These are phyloP conservation scores for Drosophila diplacantha DNA, from an alignment of 2,888 invertebrate species.

Conservation along the genomic window DNA sequence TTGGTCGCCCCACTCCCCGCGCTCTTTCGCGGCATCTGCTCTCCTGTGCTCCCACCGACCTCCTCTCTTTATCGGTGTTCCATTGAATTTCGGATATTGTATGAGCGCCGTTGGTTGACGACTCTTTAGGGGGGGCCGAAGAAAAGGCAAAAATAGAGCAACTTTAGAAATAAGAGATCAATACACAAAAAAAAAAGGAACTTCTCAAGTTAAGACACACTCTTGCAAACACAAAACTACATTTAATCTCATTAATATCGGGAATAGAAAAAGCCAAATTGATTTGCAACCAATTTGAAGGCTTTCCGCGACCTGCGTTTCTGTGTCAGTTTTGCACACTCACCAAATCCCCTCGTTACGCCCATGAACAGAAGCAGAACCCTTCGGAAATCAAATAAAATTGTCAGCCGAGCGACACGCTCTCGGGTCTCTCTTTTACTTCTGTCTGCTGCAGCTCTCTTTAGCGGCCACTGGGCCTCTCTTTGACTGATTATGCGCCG, in stretches of 20 bases:
- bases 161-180: no score
- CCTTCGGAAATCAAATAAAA: constrained; percentile 55
- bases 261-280: not conserved
- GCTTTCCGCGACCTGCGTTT: constrained; percentile 1
- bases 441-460: constrained; percentile 14
- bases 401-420: constrained; percentile 22
- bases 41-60: not conserved
- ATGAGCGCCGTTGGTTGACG: not conserved
- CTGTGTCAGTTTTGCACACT: not conserved
- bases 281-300: constrained; percentile 1
- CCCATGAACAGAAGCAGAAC: constrained; percentile 22
- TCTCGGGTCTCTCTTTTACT: constrained; percentile 18
- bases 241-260: no score
- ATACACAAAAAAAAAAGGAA: no score
- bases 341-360: constrained; percentile 2
- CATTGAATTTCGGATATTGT: constrained; percentile 7
- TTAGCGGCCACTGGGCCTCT: constrained; percentile 14
- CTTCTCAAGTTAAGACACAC: not conserved
- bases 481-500: constrained; percentile 28
- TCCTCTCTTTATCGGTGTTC: not conserved
- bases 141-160: not conserved
- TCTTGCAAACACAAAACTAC: not conserved
- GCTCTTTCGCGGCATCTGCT: not conserved
- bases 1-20: not conserved
- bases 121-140: not conserved